These are phyloP conservation scores for Trileptium ribeirensis DNA, from an alignment of 2,888 invertebrate species.

Conservation along the genomic window DNA sequence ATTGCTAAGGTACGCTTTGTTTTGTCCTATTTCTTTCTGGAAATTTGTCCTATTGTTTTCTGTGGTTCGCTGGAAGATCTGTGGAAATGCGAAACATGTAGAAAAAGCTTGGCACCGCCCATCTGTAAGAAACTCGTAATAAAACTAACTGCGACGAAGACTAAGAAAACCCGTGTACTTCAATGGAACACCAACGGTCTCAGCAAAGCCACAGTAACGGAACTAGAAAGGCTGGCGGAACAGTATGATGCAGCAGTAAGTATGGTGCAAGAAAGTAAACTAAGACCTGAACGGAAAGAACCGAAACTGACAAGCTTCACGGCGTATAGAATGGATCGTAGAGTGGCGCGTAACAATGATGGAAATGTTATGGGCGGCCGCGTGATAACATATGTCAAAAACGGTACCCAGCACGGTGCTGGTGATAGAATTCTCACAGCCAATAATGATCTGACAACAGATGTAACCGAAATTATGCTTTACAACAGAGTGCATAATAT, in stretches of 20 bases:
- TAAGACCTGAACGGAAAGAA: neutral
- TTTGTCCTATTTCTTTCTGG: too few relatives aligned
- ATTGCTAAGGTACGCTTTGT: too few relatives aligned
- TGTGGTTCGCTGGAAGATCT: too few relatives aligned
- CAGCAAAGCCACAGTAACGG: neutral
- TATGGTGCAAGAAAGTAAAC: slow-evolving; percentile 1
- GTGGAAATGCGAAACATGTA: too few relatives aligned
- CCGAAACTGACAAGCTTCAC: neutral
- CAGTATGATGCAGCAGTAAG: neutral
- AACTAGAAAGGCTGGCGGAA: neutral
- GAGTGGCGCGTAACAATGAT: neutral
- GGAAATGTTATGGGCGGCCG: neutral
- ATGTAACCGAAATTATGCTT: neutral
- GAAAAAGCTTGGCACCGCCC: too few relatives aligned
- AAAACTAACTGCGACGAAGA: too few relatives aligned
- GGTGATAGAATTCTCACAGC: neutral
- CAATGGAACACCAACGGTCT: slow-evolving; percentile 7
- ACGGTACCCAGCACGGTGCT: neutral
- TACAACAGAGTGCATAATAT: neutral
- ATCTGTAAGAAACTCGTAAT: too few relatives aligned
- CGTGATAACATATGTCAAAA: neutral
- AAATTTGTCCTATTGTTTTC: too few relatives aligned
- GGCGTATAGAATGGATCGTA: slow-evolving; percentile 1
- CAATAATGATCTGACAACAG: neutral
- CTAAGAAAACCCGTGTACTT: too few relatives aligned